Conservation (phyloP, 2,888 invertebrate species). For the Ligdia adustata region DNA sequence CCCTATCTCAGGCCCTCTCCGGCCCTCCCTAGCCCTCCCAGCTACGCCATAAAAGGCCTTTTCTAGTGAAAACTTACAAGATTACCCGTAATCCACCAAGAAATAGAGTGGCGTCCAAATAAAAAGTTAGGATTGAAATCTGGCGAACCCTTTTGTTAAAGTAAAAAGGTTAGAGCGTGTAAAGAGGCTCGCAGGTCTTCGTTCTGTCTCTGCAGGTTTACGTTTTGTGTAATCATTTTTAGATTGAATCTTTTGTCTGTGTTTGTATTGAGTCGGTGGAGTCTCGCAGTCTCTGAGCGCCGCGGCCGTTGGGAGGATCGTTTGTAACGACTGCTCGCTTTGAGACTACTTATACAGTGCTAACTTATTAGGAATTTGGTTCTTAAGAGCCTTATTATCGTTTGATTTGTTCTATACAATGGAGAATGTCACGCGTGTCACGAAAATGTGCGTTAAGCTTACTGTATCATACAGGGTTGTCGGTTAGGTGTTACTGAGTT, state of each 20-base stretch:
- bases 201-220: conserved; percentile 14
- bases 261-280: conserved; percentile 1
- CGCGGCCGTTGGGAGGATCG: too few species aligned
- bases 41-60: conserved; percentile 20
- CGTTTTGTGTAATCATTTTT: conserved; percentile 17
- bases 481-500: too few species aligned
- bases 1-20: conserved; percentile 16
- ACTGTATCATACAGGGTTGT: too few species aligned
- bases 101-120: conserved; percentile 20
- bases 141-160: conserved; percentile 11
- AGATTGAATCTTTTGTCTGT: conserved; percentile 17
- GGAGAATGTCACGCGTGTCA: too few species aligned
- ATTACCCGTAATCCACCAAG: conserved; percentile 19
- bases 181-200: conserved; percentile 3
- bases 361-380: too few species aligned
- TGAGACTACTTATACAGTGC: too few species aligned
- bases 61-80: conserved; percentile 29
- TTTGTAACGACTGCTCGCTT: too few species aligned
- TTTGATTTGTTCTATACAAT: too few species aligned
- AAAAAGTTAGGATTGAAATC: conserved; percentile 26
- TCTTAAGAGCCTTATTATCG: too few species aligned
- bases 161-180: conserved; percentile 19
- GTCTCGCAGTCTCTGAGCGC: too few species aligned
- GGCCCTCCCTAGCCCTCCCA: conserved; percentile 5
- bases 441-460: too few species aligned